Base-by-base conservation (phyloP, 2,797 vertebrate species). In the Platalea minor region DNA sequence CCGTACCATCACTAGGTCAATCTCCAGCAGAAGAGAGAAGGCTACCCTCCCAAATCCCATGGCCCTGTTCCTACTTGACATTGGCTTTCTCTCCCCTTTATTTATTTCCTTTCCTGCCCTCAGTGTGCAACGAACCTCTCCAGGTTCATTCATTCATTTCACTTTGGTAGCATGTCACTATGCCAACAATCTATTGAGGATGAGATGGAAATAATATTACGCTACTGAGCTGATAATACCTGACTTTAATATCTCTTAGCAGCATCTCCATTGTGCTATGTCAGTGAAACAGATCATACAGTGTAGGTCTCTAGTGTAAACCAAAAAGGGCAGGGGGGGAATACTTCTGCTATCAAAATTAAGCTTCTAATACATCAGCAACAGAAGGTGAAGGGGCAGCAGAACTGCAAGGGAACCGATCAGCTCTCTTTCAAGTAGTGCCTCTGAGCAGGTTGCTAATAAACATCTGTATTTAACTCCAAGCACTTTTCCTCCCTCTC, bases 181-280 rank as follows among this genome's bases (percentile, higher is more conserved):
- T 1, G 9, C 6, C 23, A 85, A 91, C 92, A 95, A 94, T 88
- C 92, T 93, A 88, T 67, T 75, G 92, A 94, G 75, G 81, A 85
- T 76, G 91, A 94, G 88, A 95, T 93, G 91, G 86, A 95, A 96
- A 94, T 88, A 96, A 94, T 95, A 95, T 95, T 96, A 89, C 2
- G 0, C n/a, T 83, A 74, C 33, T 10, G 2, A 93, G 84, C 60
- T 92, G 96, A 95, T 96, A 95, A 94, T 91, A 89, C 84, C 61
- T 76, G 88, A 92, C 85, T 96, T 94, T 94, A 96, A 92, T 94
- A 96, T 94, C 78, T 95, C 68, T 83, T 93, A 95, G 72, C 65
- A 92, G 78, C 37, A 85, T 85, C 81, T 85, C 78, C 61, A 75
- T 93, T 94, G 94, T 93, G 75, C 75, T 85, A 88, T 88, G 96